A percentile compares a stretch with the other conserved stretches of the same genome.
These are phyloP conservation scores for Montipora sp. DNA, from an alignment of 64 coral and sea anemone genomes.

Conservation along the genomic window DNA sequence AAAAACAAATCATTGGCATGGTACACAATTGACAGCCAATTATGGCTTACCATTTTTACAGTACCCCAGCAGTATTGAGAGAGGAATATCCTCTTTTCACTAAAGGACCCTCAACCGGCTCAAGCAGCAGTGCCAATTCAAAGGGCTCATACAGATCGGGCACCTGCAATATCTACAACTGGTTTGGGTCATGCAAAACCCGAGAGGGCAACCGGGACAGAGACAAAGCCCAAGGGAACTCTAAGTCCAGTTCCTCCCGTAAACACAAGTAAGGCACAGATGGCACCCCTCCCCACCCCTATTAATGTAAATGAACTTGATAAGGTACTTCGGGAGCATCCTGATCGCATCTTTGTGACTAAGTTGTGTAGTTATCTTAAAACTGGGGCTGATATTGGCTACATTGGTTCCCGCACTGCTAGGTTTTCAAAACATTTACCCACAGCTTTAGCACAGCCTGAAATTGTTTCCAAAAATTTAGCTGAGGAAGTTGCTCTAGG, in stretches of 20 bases:
- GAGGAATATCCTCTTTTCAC: slow-evolving; percentile 46
- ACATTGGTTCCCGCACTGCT: slow-evolving; percentile 9
- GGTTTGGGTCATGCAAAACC: neutral
- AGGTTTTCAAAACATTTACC: slow-evolving; percentile 33
- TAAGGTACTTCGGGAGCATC: slow-evolving; percentile 9
- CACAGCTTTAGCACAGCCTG: slow-evolving; percentile 28
- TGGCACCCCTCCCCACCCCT: slow-evolving; percentile 16
- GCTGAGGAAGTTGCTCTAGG: neutral
- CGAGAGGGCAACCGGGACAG: neutral
- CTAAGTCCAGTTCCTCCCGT: slow-evolving; percentile 7
- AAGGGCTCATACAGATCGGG: neutral
- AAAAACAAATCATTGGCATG: slow-evolving; percentile 6
- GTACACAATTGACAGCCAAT: slow-evolving; percentile 34
- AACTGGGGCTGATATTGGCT: slow-evolving; percentile 34
- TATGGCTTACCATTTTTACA: slow-evolving; percentile 55
- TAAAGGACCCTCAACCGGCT: neutral
- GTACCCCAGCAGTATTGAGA: slow-evolving; percentile 1
- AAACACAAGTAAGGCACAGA: slow-evolving; percentile 10
- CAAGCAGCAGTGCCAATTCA: neutral
- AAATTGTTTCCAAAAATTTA: slow-evolving; percentile 9
- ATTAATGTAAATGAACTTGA: slow-evolving; percentile 14
- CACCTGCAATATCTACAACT: slow-evolving; percentile 25
- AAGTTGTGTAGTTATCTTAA: neutral
- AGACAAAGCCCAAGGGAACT: neutral
- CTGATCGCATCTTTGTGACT: slow-evolving; percentile 22